phyloP scores from a whole-genome alignment of 2,113 vertebrate genomes.

The Glaucidium brasilianum region DNA sequence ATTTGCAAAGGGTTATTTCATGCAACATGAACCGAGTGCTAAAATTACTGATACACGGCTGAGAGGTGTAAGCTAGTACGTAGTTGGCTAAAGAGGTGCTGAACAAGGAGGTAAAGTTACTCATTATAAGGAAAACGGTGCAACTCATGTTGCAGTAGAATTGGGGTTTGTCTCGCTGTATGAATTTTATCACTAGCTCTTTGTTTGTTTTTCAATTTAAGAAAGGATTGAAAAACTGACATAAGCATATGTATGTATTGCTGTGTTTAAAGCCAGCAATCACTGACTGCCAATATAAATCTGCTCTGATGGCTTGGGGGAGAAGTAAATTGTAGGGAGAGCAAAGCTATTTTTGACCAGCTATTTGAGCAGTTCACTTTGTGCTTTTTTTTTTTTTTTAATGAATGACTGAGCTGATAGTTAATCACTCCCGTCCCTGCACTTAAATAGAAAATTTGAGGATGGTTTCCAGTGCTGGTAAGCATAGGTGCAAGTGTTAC shows the following conservation, averaged over 20 bases:
- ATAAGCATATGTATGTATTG: background rate
- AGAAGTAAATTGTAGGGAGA: background rate
- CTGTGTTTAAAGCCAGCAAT: background rate
- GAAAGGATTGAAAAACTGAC: background rate
- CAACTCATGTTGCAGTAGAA: background rate
- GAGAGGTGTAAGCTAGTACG: background rate
- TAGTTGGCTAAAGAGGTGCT: background rate
- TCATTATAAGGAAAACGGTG: background rate
- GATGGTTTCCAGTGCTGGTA: background rate
- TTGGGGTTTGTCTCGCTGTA: background rate
- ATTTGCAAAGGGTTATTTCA: background rate
- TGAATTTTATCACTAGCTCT: background rate
- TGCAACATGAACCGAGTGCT: background rate
- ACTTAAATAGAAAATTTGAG: background rate
- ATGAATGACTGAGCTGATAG: background rate
- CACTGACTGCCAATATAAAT: background rate
- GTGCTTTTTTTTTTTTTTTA: background rate
- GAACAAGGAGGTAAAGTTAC: constrained; percentile 1
- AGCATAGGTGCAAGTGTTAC: background rate
- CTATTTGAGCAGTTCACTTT: background rate
- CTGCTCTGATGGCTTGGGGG: constrained; percentile 1
- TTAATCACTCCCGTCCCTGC: background rate
- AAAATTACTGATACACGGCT: background rate
- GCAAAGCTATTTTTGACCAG: constrained; percentile 42
- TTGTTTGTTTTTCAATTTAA: background rate